A percentile compares a stretch with the other conserved stretches of the same genome.
These are phyloP conservation scores for Sycophaga agraensis DNA, from an alignment of 1,140 invertebrate species.

Conservation along the genomic window DNA sequence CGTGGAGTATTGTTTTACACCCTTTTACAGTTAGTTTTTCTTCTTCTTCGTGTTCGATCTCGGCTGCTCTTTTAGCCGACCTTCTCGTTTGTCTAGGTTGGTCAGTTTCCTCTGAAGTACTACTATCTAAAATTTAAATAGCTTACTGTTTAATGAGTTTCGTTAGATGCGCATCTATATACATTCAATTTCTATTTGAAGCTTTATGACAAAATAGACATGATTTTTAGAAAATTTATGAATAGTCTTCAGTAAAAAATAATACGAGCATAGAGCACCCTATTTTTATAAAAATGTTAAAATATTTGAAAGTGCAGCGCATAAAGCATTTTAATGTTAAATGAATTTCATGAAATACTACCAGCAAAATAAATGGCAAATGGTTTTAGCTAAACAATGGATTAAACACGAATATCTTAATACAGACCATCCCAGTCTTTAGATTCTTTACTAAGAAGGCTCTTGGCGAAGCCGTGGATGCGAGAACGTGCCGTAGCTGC, in stretches of 20 bases:
- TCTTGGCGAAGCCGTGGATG: constrained; percentile 61
- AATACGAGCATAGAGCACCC: too few species aligned
- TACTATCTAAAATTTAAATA: constrained; percentile 42
- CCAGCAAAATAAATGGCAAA: neutral
- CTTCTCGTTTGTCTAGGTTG: constrained; percentile 47
- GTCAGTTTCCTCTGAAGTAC: constrained; percentile 46
- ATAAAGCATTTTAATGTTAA: neutral
- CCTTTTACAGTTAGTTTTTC: constrained; percentile 51
- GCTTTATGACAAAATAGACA: too few species aligned
- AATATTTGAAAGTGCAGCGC: neutral
- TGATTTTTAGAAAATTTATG: neutral
- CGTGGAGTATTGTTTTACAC: constrained; percentile 64
- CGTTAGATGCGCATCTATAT: too few species aligned
- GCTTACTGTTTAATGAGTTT: too few species aligned
- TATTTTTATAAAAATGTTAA: neutral
- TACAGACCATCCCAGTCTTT: constrained; percentile 58
- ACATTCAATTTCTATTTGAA: too few species aligned
- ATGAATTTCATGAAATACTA: neutral
- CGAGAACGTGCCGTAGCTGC: constrained; percentile 60
- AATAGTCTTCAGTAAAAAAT: too few species aligned
- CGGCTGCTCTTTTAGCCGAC: constrained; percentile 46
- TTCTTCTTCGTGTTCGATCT: constrained; percentile 48
- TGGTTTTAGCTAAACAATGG: constrained; percentile 3
- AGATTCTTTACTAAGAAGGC: constrained; percentile 57
- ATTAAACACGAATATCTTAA: constrained; percentile 31